Evolutionary conservation across 1,140 invertebrate genomes (phyloP).

Genomic region (Drosophila orosa): DNA sequence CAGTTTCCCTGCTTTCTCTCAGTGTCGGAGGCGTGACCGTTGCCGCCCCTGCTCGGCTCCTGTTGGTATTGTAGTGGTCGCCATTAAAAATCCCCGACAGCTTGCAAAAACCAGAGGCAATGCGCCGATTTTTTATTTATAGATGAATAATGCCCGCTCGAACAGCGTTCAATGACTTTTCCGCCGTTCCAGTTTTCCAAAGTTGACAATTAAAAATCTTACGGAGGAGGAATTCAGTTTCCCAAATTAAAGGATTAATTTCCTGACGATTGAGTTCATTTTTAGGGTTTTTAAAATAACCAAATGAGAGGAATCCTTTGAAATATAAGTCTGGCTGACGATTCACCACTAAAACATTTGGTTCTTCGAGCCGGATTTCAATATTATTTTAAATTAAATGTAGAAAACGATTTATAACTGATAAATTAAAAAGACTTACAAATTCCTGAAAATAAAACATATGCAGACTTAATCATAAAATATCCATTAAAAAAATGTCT

Average conservation of each 20-base stretch:
- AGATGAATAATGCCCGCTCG: conserved; percentile 52
- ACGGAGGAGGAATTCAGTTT: background rate
- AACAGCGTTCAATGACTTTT: conserved; percentile 50
- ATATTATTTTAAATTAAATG: too few species aligned
- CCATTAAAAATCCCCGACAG: conserved; percentile 71
- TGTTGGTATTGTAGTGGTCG: conserved; percentile 40
- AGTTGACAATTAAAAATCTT: conserved; percentile 8
- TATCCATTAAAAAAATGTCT: too few species aligned
- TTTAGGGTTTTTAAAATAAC: too few species aligned
- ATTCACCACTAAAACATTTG: too few species aligned
- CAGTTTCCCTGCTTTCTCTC: background rate
- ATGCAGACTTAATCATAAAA: too few species aligned
- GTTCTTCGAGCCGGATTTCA: too few species aligned
- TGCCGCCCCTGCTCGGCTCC: conserved; percentile 11
- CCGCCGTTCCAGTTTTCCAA: background rate
- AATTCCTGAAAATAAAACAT: too few species aligned
- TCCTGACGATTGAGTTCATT: too few species aligned
- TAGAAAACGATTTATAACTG: too few species aligned
- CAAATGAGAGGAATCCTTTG: too few species aligned
- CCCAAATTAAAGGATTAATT: background rate
- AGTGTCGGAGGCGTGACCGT: conserved; percentile 42
- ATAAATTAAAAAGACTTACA: too few species aligned
- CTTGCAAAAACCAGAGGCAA: conserved; percentile 50
- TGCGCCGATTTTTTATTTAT: conserved; percentile 54
- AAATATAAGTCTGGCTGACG: too few species aligned